Evolutionary conservation across 2,113 vertebrate species (phyloP), one percentile per base, ranked within the genome.

Genomic region (Empidonax traillii): DNA sequence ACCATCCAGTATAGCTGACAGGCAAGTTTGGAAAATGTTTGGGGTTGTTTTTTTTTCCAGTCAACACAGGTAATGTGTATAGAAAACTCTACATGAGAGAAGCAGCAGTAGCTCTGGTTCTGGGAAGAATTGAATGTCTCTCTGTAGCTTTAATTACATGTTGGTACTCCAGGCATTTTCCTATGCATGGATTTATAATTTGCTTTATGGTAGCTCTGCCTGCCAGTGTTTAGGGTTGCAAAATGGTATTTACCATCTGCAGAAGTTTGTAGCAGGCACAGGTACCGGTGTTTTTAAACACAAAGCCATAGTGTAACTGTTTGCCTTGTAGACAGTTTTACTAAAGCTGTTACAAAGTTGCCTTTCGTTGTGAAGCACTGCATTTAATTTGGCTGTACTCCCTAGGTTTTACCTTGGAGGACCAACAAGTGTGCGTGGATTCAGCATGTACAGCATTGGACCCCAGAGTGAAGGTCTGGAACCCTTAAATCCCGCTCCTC

Each of bases 381-480:
- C 33, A 55, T 41, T 30, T 37, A 51, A n/a, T 47, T 37, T 89
- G 4, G 16, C 41, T 84, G 8, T 80, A 10, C 93, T 49, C 43
- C 11, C 51, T 95, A 99, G 99, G 97, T 99, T 99, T 95, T 99
- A 99, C 96, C 98, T 99, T 4, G 99, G 99, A 33, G 99, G 99
- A 77, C 99, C 99, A 72, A 99, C 99, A 6, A 99, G 99, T 3
- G 98, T 99, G 52, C 98, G 99, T 69, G 99, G 99, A 22, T 99
- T 99, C 96, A 99, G 99, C 77, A 99, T 99, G 99, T 99, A 99
- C 98, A 99, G 99, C 95, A 99, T 99, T 7, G 99, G 99, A 43
- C 99, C 99, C 15, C 99, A 99, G 96, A 99, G 99, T 15, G 99
- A 99, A 99, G 99, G 99, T 99, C 55, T 97, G 98, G 85, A 61